Evolutionary conservation across 2,888 invertebrate genomes (phyloP), one percentile per base, ranked within the genome.

Genomic region (Drosophila sordidula): DNA sequence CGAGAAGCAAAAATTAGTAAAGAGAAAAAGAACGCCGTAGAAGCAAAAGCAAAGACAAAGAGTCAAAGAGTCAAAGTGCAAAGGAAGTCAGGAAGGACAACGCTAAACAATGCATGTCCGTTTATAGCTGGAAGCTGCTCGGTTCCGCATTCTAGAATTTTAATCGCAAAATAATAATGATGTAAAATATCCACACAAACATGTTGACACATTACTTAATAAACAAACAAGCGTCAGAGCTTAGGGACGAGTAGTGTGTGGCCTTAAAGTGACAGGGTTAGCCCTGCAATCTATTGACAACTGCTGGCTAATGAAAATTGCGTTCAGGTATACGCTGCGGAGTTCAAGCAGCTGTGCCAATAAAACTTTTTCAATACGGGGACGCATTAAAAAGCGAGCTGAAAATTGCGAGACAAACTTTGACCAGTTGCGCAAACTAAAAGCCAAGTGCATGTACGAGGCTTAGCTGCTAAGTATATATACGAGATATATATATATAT

Each of bases 321-420:
- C 49, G 45, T 49, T 79, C 80, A 74, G 76, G 79, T 84, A 68
- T 49, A 47, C 36, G 58, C 51, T 45, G 16, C 18, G 3, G 34
- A 46, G 56, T 52, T 16, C 22, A 6, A 61, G 25, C 80, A 80
- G 75, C 68, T 88, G 84, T 68, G 69, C 65, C 80, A 89, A 85
- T 89, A 89, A 87, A 89, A 89, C 76, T 87, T 87, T 87, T 87
- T 78, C 79, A 87, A 87, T 85, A 82, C 62, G 59, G 34, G 25
- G 41, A 49, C 61, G 78, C 75, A 87, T 87, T 84, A 71, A 80
- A 78, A 75, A 69, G 44, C 36, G 64, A 72, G 80, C 73, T 74
- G 66, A 70, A 71, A 84, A 78, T 63, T 72, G 75, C 81, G 66
- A 70, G 49, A 57, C 42, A 70, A 82, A 84, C 78, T 84, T 81